Conservation (phyloP, 2,888 invertebrate species). For the Allacma fusca region DNA sequence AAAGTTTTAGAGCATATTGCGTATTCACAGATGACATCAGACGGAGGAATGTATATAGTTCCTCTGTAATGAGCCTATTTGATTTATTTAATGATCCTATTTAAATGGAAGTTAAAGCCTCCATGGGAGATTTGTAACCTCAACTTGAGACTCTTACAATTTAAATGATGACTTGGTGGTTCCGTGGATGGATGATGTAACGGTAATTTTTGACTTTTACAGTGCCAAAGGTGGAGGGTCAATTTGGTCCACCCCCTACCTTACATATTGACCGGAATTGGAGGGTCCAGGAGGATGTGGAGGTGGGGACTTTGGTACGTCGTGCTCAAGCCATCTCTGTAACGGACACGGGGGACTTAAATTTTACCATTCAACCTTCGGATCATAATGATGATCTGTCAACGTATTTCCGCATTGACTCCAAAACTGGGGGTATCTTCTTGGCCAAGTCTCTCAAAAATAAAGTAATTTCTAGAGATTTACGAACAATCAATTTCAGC, state of each 20-base stretch:
- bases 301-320: conserved; percentile 72
- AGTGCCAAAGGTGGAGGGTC: conserved; percentile 40
- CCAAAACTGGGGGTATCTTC: conserved; percentile 77
- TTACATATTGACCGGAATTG: conserved; percentile 78
- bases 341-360: conserved; percentile 20
- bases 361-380: conserved; percentile 39
- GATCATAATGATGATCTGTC: conserved; percentile 59
- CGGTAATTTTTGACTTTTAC: conserved; percentile 20
- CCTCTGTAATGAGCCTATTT: too few species aligned
- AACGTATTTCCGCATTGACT: conserved; percentile 74
- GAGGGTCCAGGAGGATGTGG: conserved; percentile 76
- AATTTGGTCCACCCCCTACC: conserved; percentile 66
- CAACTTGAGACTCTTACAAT: too few species aligned
- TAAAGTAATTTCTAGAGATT: conserved; percentile 72
- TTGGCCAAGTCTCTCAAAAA: conserved; percentile 80
- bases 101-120: too few species aligned
- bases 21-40: too few species aligned
- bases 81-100: too few species aligned
- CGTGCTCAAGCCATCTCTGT: conserved; percentile 62
- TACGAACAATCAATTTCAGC: too few species aligned
- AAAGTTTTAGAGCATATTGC: neutral
- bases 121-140: too few species aligned
- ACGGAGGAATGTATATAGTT: too few species aligned
- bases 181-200: too few species aligned
- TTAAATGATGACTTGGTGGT: too few species aligned